A percentile compares a stretch with the other conserved stretches of the same genome.
Conservation (phyloP, 2,888 invertebrate genomes). For the Dryocosmus kuriphilus region DNA sequence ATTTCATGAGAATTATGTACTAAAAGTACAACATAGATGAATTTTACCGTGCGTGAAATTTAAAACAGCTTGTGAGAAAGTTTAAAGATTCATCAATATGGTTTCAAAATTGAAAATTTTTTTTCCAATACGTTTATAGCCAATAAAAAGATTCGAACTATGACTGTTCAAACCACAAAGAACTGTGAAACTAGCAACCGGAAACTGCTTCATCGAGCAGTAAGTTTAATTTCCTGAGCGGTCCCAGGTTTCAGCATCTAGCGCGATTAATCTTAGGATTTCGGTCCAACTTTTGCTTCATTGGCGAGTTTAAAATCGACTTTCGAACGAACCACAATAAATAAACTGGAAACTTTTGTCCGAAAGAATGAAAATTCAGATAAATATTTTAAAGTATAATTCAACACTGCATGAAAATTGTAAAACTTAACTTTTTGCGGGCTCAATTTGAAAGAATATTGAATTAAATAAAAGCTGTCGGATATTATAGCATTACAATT, state of each 20-base stretch:
- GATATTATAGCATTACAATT: too few relatives aligned
- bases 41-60: too few relatives aligned
- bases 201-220: not conserved
- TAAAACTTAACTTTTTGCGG: too few relatives aligned
- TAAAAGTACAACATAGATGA: too few relatives aligned
- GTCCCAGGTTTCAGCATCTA: not conserved
- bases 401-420: not conserved
- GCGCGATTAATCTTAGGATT: conserved; percentile 12
- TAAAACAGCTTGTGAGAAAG: too few relatives aligned
- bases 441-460: too few relatives aligned
- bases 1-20: too few relatives aligned
- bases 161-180: not conserved
- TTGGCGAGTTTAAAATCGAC: not conserved
- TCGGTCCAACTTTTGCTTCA: not conserved
- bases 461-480: too few relatives aligned
- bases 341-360: not conserved
- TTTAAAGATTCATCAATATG: not conserved
- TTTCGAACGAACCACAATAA: not conserved
- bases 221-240: conserved; percentile 19
- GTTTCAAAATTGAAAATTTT: not conserved
- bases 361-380: not conserved
- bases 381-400: too few relatives aligned
- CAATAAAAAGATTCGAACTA: conserved; percentile 1
- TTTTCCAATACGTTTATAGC: not conserved
- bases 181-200: not conserved